These are phyloP conservation scores for Cyprinodon tularosa DNA, from an alignment of 2,113 vertebrate species.

Conservation along the genomic window DNA sequence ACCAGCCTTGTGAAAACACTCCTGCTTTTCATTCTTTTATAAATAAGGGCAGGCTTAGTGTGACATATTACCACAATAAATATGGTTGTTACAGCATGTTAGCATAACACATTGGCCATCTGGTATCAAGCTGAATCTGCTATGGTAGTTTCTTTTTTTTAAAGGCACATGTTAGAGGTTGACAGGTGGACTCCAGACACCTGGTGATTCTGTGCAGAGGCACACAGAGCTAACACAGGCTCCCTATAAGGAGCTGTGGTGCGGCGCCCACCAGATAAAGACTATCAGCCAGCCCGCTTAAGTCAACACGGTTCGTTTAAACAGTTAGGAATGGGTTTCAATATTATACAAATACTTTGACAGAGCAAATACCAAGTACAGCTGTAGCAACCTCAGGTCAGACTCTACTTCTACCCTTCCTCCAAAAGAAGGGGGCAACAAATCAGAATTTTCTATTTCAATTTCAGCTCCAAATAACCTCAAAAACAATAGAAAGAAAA, in stretches of 20 bases:
- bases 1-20: slow-evolving; percentile 59
- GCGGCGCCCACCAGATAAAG: slow-evolving; percentile 16
- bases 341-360: not conserved
- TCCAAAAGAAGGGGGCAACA: not conserved
- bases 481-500: not conserved
- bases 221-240: slow-evolving; percentile 28
- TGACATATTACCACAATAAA: slow-evolving; percentile 65
- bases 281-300: slow-evolving; percentile 29
- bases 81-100: slow-evolving; percentile 49
- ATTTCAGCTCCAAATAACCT: not conserved
- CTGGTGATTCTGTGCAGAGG: slow-evolving; percentile 69
- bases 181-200: slow-evolving; percentile 69
- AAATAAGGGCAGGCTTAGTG: slow-evolving; percentile 37
- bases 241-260: slow-evolving; percentile 63
- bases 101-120: slow-evolving; percentile 51
- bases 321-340: slow-evolving; percentile 44
- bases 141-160: slow-evolving; percentile 48
- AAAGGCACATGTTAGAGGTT: slow-evolving; percentile 48
- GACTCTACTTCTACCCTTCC: not conserved
- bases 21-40: slow-evolving; percentile 54
- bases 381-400: not conserved
- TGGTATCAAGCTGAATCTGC: slow-evolving; percentile 33
- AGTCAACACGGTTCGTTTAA: slow-evolving; percentile 41
- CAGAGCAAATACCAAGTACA: slow-evolving; percentile 2
- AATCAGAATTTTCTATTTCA: not conserved